phyloP scores from a whole-genome alignment of 1,140 invertebrate species.

The Pseudobourletiella spinata region DNA sequence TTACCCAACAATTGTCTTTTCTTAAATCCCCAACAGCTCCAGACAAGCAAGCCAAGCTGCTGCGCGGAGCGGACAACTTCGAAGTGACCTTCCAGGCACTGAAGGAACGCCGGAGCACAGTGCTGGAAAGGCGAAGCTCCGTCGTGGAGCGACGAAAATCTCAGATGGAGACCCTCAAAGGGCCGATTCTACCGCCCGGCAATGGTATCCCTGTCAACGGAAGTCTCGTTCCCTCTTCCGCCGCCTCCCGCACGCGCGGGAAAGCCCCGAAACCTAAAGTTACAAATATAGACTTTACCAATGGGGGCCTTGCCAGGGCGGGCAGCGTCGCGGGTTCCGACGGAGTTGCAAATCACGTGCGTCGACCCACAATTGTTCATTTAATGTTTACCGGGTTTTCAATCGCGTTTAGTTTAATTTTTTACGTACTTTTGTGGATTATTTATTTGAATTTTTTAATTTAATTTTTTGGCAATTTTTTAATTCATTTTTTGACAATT shows the following conservation, averaged over 20 bases:
- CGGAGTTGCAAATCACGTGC: too few species aligned
- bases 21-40: conserved; percentile 15
- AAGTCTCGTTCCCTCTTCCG: conserved; percentile 14
- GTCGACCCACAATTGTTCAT: too few species aligned
- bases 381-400: too few species aligned
- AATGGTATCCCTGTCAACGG: not conserved
- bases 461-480: too few species aligned
- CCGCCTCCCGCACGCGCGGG: conserved; percentile 29
- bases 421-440: too few species aligned
- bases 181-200: conserved; percentile 16
- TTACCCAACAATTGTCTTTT: conserved; percentile 9
- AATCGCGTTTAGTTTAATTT: conserved; percentile 23
- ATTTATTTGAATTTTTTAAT: too few species aligned
- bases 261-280: conserved; percentile 35
- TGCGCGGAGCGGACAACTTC: conserved; percentile 29
- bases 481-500: too few species aligned
- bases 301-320: not conserved
- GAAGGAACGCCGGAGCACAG: conserved; percentile 28
- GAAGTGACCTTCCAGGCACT: conserved; percentile 34
- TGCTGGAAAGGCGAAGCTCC: conserved; percentile 57
- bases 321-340: too few species aligned
- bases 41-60: conserved; percentile 30
- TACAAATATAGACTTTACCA: conserved; percentile 32
- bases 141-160: conserved; percentile 69
- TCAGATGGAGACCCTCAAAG: conserved; percentile 74